These are phyloP conservation scores for Dromococcyx pavoninus DNA, from an alignment of 2,797 vertebrate species.

Conservation along the genomic window DNA sequence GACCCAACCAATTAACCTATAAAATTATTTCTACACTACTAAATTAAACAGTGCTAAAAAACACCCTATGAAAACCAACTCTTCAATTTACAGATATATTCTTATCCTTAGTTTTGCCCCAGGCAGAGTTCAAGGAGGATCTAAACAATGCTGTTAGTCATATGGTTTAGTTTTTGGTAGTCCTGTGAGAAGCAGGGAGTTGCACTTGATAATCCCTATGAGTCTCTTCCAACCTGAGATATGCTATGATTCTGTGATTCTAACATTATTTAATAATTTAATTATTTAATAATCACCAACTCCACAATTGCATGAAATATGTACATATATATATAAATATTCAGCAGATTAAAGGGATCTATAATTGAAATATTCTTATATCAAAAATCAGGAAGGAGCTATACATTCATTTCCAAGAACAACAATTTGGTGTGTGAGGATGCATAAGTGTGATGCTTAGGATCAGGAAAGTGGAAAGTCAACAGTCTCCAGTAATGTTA, in stretches of 20 bases:
- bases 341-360: neutral
- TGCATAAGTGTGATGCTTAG: neutral
- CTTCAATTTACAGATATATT: neutral
- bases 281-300: neutral
- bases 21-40: neutral
- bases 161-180: neutral
- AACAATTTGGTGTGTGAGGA: neutral
- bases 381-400: neutral
- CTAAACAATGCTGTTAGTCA: too few relatives aligned
- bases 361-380: neutral
- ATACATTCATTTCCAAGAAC: neutral
- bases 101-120: neutral
- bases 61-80: neutral
- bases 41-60: neutral
- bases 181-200: neutral
- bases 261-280: neutral
- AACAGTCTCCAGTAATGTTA: neutral
- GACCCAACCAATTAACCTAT: accelerated
- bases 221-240: neutral
- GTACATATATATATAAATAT: neutral
- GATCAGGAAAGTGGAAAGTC: neutral
- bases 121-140: neutral
- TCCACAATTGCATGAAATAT: neutral
- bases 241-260: neutral
- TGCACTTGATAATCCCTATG: neutral